These are phyloP conservation scores for Epirrhoe tristata DNA, from an alignment of 2,888 invertebrate genomes.

Conservation along the genomic window DNA sequence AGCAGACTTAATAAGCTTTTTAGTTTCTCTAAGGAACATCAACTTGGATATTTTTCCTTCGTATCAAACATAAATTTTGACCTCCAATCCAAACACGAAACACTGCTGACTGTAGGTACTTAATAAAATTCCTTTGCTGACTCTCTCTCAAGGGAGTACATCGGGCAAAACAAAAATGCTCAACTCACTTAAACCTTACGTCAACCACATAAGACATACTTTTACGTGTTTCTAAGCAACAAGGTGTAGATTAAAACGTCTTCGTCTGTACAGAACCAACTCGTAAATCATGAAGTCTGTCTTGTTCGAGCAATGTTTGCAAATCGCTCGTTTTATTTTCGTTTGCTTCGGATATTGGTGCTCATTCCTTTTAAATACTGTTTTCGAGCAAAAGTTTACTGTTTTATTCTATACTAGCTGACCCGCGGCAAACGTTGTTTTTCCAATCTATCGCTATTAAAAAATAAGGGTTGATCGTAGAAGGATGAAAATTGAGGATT, in stretches of 20 bases:
- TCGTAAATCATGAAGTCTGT: slow-evolving; percentile 46
- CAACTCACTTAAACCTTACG: slow-evolving; percentile 30
- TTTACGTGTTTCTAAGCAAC: slow-evolving; percentile 24
- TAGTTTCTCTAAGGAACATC: slow-evolving; percentile 9
- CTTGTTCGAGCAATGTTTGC: slow-evolving; percentile 46
- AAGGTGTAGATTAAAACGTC: slow-evolving; percentile 33
- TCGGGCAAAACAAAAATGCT: slow-evolving; percentile 23
- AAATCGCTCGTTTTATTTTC: slow-evolving; percentile 42
- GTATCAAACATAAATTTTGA: slow-evolving; percentile 46
- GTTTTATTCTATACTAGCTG: too few species aligned
- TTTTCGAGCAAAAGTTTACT: not conserved
- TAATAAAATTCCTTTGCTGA: slow-evolving; percentile 48
- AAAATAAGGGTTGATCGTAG: too few species aligned
- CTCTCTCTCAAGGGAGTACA: slow-evolving; percentile 42
- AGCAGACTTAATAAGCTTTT: slow-evolving; percentile 1
- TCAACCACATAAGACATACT: slow-evolving; percentile 6
- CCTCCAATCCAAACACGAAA: slow-evolving; percentile 47
- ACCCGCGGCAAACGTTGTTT: too few species aligned
- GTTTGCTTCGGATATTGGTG: slow-evolving; percentile 20
- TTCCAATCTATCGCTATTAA: too few species aligned
- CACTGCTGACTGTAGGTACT: slow-evolving; percentile 45
- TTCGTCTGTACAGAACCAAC: slow-evolving; percentile 31
- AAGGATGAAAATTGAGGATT: too few species aligned
- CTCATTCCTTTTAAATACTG: slow-evolving; percentile 6
- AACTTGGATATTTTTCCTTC: slow-evolving; percentile 37